Percentiles rank a stretch among this genome's conserved stretches.
Conservation (phyloP, 2,797 vertebrate genomes). For the Otolemur crassicaudatus region DNA sequence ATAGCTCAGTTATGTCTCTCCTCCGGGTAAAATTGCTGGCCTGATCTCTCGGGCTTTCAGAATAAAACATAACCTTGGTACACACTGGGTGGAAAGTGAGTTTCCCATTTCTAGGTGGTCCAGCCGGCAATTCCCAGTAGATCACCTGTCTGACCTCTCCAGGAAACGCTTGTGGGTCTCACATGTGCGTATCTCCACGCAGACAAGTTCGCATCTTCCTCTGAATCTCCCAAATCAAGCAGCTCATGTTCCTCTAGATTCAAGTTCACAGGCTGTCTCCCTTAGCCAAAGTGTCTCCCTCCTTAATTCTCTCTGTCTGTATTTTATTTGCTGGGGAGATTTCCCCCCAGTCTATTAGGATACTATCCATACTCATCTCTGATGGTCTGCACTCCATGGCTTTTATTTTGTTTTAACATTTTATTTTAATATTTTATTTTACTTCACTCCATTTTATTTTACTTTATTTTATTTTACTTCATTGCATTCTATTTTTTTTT, state of each 20-base stretch:
- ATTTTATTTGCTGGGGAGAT: not conserved
- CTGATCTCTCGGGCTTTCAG: accelerated
- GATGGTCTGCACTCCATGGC: not conserved
- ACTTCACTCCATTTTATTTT: no score
- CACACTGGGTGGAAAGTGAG: accelerated
- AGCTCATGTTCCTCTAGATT: not conserved
- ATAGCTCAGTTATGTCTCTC: accelerated
- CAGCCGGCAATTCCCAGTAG: accelerated
- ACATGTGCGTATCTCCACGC: not conserved
- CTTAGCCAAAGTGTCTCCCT: accelerated
- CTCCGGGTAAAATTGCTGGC: accelerated
- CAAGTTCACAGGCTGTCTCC: not conserved
- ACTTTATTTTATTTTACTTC: no score
- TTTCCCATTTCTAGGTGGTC: not conserved
- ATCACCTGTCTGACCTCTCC: no score
- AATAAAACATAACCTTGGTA: accelerated
- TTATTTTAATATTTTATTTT: no score
- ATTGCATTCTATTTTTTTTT: no score
- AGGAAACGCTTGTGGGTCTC: accelerated
- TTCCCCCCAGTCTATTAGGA: accelerated
- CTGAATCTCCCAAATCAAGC: not conserved
- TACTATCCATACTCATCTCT: accelerated
- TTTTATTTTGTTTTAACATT: no score
- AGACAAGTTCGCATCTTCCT: not conserved
- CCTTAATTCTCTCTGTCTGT: not conserved